A percentile compares a stretch with the other conserved stretches of the same genome.
Evolutionary conservation across 2,113 vertebrate species (phyloP).

Genomic region (Rhinichthys klamathensis): DNA sequence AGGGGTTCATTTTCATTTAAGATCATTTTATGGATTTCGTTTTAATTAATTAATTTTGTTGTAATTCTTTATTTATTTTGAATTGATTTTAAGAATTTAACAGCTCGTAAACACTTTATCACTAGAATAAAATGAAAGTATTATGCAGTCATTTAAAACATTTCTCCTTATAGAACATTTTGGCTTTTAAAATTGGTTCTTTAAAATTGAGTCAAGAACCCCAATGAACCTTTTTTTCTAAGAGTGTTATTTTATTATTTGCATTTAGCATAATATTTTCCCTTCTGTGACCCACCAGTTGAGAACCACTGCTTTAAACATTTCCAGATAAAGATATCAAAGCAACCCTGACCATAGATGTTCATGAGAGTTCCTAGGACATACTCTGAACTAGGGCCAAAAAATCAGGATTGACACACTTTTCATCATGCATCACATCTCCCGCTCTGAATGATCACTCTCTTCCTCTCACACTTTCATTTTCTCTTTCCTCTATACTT

Average conservation of each 20-base stretch:
- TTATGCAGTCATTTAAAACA: no score
- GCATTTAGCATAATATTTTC: background rate
- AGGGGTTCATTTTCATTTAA: no score
- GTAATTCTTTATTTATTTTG: no score
- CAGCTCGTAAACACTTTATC: no score
- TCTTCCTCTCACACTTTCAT: background rate
- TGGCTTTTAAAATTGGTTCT: no score
- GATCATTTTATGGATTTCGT: no score
- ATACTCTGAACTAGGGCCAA: background rate
- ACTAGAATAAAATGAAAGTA: no score
- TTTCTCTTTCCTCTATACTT: background rate
- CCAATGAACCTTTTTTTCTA: no score
- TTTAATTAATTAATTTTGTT: no score
- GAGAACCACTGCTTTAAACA: background rate
- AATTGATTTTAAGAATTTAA: no score
- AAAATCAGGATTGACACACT: background rate
- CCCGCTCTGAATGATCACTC: background rate
- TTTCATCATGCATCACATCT: background rate
- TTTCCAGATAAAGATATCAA: background rate
- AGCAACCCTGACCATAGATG: background rate
- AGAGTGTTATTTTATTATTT: background rate
- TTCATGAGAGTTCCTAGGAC: background rate
- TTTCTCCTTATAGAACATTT: no score
- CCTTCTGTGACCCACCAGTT: background rate
- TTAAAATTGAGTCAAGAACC: no score